phyloP scores from a whole-genome alignment of 2,888 invertebrate species.

The Agriotes lineatus region DNA sequence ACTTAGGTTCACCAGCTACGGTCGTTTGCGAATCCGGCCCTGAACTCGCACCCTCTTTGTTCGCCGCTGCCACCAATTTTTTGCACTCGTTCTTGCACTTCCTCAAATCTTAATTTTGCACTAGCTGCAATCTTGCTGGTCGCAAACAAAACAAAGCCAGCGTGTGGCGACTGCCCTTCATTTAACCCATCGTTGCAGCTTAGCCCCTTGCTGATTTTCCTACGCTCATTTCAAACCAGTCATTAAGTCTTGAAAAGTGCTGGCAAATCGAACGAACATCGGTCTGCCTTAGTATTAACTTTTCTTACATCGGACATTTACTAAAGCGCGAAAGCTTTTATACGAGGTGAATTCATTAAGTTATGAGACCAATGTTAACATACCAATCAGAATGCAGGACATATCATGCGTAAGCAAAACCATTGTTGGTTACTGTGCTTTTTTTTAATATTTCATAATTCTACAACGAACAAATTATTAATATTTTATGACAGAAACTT shows the following conservation, averaged over 20 bases:
- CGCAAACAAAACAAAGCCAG: background rate
- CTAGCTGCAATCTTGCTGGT: background rate
- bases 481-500: too few relatives aligned
- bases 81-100: background rate
- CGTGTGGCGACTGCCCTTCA: background rate
- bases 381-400: too few relatives aligned
- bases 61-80: background rate
- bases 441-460: too few relatives aligned
- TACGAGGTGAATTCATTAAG: too few relatives aligned
- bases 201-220: slow-evolving; percentile 4
- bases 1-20: slow-evolving; percentile 33
- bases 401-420: too few relatives aligned
- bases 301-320: too few relatives aligned
- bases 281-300: too few relatives aligned
- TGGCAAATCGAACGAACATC: background rate
- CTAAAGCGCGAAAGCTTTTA: too few relatives aligned
- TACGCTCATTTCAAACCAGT: background rate
- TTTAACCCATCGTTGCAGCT: slow-evolving; percentile 1
- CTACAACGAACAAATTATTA: too few relatives aligned
- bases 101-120: too few relatives aligned
- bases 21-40: slow-evolving; percentile 29
- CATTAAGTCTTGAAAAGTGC: background rate
- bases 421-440: too few relatives aligned
- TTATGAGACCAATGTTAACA: too few relatives aligned
- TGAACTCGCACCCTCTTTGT: slow-evolving; percentile 18